phyloP scores from a whole-genome alignment of 2,888 invertebrate genomes.

The Azorinus chamasolen region DNA sequence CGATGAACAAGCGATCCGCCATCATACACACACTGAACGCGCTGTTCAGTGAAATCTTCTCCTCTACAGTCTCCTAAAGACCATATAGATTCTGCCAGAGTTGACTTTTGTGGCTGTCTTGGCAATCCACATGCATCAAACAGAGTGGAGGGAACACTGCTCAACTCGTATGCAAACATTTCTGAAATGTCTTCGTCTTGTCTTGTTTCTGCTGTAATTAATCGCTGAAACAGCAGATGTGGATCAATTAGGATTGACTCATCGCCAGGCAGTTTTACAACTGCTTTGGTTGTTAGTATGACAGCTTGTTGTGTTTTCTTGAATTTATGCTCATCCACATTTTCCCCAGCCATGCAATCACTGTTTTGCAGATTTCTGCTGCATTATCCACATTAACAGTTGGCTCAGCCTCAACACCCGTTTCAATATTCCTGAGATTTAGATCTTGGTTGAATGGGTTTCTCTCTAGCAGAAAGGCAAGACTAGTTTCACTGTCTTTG shows the following conservation, averaged over 20 bases:
- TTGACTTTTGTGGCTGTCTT: conserved; percentile 39
- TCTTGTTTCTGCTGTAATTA: conserved; percentile 14
- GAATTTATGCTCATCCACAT: neutral
- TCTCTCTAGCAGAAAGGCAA: conserved; percentile 1
- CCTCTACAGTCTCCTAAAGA: conserved; percentile 16
- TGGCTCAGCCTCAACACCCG: conserved; percentile 46
- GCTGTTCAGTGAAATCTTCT: neutral
- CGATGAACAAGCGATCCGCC: conserved; percentile 51
- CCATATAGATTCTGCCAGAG: conserved; percentile 45
- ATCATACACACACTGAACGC: conserved; percentile 36
- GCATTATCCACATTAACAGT: conserved; percentile 62
- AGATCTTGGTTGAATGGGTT: conserved; percentile 7
- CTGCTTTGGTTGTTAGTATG: neutral
- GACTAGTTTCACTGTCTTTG: conserved; percentile 2
- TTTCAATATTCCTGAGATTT: conserved; percentile 55
- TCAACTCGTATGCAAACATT: conserved; percentile 22
- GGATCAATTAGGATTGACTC: conserved; percentile 27
- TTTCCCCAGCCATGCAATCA: conserved; percentile 13
- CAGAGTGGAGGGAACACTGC: conserved; percentile 43
- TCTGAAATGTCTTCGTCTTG: neutral
- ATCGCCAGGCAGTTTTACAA: conserved; percentile 2
- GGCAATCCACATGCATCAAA: conserved; percentile 38
- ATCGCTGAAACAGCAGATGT: conserved; percentile 24
- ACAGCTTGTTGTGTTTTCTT: conserved; percentile 3
- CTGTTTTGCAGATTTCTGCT: conserved; percentile 37